Evolutionary conservation across 2,888 invertebrate genomes (phyloP).

Genomic region (Hetaerina titia): DNA sequence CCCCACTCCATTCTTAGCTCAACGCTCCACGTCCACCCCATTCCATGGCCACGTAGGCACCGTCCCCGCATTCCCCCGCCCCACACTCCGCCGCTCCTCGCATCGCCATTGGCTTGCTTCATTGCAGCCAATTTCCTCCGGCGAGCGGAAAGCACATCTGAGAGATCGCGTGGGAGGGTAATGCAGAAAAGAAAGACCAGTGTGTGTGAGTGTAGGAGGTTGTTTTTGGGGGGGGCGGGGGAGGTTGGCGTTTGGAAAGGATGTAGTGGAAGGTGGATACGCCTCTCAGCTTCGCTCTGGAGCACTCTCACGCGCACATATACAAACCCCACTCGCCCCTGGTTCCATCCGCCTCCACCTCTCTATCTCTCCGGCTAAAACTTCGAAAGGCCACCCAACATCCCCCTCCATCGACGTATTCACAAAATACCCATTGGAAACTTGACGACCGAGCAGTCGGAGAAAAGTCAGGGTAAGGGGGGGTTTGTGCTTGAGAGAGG

Average conservation of each 20-base stretch:
- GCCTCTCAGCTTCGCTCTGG: not conserved
- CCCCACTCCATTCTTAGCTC: not conserved
- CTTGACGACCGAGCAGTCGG: slow-evolving; percentile 40
- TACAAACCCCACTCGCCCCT: not conserved
- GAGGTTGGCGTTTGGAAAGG: not conserved
- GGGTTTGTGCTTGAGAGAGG: not conserved
- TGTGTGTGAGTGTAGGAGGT: not conserved
- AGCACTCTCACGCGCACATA: not conserved
- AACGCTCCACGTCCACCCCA: not conserved
- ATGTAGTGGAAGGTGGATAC: not conserved
- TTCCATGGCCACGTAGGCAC: not conserved
- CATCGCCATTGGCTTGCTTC: slow-evolving; percentile 36
- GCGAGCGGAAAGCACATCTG: not conserved
- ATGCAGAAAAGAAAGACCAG: not conserved
- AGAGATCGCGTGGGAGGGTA: not conserved
- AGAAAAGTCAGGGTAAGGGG: not conserved
- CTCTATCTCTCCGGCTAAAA: not conserved
- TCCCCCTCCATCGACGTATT: not conserved
- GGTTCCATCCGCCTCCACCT: not conserved
- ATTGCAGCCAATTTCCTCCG: slow-evolving; percentile 62
- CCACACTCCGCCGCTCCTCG: not conserved
- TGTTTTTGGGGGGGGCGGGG: not conserved
- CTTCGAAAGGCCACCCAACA: not conserved
- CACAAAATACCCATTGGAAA: slow-evolving; percentile 27
- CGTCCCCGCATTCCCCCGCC: not conserved